phyloP scores from a whole-genome alignment of 2,113 vertebrate genomes.

The Neodon shergylaensis region DNA sequence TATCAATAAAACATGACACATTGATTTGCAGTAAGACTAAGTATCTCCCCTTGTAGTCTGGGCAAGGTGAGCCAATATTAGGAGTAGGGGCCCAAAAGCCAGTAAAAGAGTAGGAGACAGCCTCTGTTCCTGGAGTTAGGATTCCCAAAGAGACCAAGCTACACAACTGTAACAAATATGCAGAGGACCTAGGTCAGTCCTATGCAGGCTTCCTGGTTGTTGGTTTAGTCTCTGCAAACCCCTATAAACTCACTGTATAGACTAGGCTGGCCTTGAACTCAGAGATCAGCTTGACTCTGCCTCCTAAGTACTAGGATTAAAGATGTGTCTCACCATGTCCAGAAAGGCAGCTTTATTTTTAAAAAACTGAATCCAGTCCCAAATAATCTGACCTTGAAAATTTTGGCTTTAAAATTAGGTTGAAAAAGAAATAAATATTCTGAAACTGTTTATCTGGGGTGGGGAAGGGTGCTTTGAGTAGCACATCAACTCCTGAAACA shows the following conservation, averaged over 20 bases:
- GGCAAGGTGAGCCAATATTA: background rate
- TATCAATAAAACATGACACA: background rate
- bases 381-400: background rate
- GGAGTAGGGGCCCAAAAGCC: background rate
- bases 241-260: background rate
- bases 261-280: background rate
- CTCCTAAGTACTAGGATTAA: no score
- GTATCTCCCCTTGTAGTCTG: background rate
- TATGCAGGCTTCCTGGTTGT: no score
- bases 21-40: background rate
- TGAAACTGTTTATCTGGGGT: constrained; percentile 16
- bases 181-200: no score
- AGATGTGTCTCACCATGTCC: background rate
- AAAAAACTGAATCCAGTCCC: background rate
- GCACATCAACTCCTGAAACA: background rate
- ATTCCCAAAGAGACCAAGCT: no score
- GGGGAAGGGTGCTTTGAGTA: background rate
- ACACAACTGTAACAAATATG: no score
- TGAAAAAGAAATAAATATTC: background rate
- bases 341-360: background rate
- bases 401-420: background rate
- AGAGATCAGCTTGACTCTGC: background rate
- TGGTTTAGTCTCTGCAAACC: no score
- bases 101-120: background rate
- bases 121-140: no score